Percentiles rank a stretch among this genome's conserved stretches.
phyloP scores from a whole-genome alignment of 2,888 invertebrate species.

The Thecocarcelia acutangulata region DNA sequence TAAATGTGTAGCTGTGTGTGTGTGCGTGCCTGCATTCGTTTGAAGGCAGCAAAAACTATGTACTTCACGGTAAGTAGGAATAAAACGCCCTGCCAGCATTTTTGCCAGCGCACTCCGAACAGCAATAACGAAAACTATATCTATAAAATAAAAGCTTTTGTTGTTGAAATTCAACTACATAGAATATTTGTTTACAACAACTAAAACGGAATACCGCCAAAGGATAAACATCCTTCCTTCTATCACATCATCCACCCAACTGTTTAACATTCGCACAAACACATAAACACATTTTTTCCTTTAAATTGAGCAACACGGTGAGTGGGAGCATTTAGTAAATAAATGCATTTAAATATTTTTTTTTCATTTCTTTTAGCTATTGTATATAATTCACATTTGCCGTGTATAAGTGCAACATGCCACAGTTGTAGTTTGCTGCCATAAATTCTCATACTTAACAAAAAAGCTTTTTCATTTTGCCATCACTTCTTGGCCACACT shows the following conservation, averaged over 20 bases:
- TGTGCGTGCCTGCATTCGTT: background rate
- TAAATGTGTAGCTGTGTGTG: background rate
- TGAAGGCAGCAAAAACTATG: constrained; percentile 21
- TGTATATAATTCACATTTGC: constrained; percentile 32
- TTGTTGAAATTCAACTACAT: constrained; percentile 36
- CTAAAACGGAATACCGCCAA: constrained; percentile 58
- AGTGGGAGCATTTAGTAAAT: constrained; percentile 30
- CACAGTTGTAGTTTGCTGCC: constrained; percentile 43
- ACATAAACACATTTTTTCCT: background rate
- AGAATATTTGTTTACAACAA: constrained; percentile 45
- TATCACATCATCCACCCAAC: background rate
- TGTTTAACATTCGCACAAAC: too few species aligned
- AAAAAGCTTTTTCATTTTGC: constrained; percentile 47
- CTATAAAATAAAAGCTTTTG: constrained; percentile 45
- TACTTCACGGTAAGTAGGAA: constrained; percentile 14
- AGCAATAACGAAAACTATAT: constrained; percentile 21
- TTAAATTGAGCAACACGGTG: background rate
- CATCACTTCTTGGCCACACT: background rate
- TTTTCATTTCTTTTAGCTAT: background rate
- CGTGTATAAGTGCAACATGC: constrained; percentile 38
- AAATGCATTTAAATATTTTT: constrained; percentile 38
- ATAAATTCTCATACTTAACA: constrained; percentile 21
- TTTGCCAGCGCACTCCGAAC: background rate
- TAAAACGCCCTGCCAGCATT: constrained; percentile 45
- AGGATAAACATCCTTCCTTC: constrained; percentile 53